phyloP scores from a whole-genome alignment of 1,140 invertebrate genomes.

The Aphaenogaster ashmeadi region DNA sequence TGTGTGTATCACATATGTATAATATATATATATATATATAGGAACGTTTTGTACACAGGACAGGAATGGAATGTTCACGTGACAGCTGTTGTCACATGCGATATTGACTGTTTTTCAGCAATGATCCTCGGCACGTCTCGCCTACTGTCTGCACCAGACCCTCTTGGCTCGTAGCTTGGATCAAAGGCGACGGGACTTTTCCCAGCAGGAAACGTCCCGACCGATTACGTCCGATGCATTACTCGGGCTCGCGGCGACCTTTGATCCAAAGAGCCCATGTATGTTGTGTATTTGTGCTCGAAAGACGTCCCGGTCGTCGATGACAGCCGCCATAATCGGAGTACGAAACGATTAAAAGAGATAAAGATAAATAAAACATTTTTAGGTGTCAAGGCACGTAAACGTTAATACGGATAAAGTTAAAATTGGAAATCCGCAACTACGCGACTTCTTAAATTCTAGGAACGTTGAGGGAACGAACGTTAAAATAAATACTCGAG shows the following conservation, averaged over 20 bases:
- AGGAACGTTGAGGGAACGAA: too few species aligned
- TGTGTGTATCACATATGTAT: slow-evolving; percentile 54
- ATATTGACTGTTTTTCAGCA: slow-evolving; percentile 78
- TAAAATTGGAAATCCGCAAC: background rate
- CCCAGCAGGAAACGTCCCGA: slow-evolving; percentile 15
- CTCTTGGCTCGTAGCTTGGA: slow-evolving; percentile 67
- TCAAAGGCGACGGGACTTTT: slow-evolving; percentile 67
- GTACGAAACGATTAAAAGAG: background rate
- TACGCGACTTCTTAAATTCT: background rate
- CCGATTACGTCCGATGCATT: slow-evolving; percentile 18
- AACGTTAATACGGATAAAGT: background rate
- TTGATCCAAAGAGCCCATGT: slow-evolving; percentile 68
- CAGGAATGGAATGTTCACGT: slow-evolving; percentile 79
- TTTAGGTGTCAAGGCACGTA: background rate
- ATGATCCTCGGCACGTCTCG: slow-evolving; percentile 78
- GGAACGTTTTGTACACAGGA: slow-evolving; percentile 75
- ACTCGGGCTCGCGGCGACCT: slow-evolving; percentile 2
- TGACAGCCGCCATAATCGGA: background rate
- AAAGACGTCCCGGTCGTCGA: slow-evolving; percentile 40
- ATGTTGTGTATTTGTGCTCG: slow-evolving; percentile 73
- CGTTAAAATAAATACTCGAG: slow-evolving; percentile 2
- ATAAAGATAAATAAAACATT: background rate
- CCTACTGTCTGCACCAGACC: slow-evolving; percentile 80
- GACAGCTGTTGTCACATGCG: slow-evolving; percentile 76
- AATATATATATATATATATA: slow-evolving; percentile 47